Evolutionary conservation across 2,797 vertebrate species (phyloP).

Genomic region (Pseudochirops corinnae): DNA sequence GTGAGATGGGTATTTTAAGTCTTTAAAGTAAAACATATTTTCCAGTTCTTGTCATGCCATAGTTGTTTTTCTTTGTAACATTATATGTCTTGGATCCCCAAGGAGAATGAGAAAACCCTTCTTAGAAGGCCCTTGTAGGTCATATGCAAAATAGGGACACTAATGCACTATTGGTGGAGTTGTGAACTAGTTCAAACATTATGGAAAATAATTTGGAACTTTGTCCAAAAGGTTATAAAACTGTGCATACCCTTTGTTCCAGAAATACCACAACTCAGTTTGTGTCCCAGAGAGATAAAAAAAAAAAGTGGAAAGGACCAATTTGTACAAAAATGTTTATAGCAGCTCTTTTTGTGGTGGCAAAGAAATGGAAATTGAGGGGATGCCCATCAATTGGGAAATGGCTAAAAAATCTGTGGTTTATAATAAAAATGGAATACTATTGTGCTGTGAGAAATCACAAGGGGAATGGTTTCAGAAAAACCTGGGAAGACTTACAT

Average conservation of each 20-base stretch:
- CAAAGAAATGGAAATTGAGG: neutral
- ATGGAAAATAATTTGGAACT: neutral
- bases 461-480: neutral
- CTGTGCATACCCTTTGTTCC: neutral
- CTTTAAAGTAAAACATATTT: neutral
- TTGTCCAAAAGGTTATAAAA: neutral
- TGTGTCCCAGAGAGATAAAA: neutral
- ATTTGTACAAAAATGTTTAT: neutral
- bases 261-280: neutral
- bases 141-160: neutral
- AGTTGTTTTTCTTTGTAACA: neutral
- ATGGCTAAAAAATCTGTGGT: neutral
- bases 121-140: neutral
- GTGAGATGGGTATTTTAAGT: neutral
- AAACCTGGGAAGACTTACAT: neutral
- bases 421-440: neutral
- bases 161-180: neutral
- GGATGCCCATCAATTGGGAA: neutral
- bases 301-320: neutral
- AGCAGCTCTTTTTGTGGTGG: neutral
- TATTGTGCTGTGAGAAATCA: neutral
- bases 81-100: neutral
- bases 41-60: neutral
- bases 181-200: neutral
- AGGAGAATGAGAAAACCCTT: neutral